Base-by-base conservation (phyloP, 1,140 invertebrate species). In the Euwallacea fornicatus region DNA sequence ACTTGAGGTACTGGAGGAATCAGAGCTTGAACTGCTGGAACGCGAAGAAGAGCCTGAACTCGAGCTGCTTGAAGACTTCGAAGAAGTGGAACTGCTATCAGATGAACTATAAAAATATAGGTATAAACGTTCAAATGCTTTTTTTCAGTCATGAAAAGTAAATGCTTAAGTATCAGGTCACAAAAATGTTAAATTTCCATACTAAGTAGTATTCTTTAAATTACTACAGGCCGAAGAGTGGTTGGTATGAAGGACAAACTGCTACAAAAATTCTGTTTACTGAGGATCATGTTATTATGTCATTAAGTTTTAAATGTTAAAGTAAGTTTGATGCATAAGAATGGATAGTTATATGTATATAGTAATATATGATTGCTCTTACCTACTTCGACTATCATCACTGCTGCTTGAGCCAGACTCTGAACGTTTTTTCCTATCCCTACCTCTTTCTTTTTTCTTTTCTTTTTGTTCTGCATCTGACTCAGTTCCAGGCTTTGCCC, bases 351-450 rank as follows among this genome's bases (percentile, higher is more conserved):
- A n/a, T n/a, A n/a, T n/a, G n/a, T n/a, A 15, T 58, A 33, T 4
- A 15, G 10, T 58, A 7, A 21, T 16, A 33, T 41, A 0, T 16
- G 55, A 15, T 58, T 21, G 21, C 21, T n/a, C 67, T 73, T 80
- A 91, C 90, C 90, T 92, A 79, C 89, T 89, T 73, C 89, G 90
- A 91, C 70, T 88, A 33, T 33, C 87, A 69, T 88, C 87, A 78
- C 90, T 92, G 61, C 89, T 92, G 42, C 89, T 90, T 4, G 89
- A 91, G 44, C 88, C 90, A 9, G 90, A 91, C 47, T 86, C 84
- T 75, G 86, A 87, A 72, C 88, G 88, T 79, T 87, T 87, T 75
- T 89, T 89, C 21, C 83, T 84, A 8, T 89, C 88, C 74, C 88
- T 84, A 16, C 80, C 82, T 75, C 82, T 81, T 73, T 86, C 85